Conservation (phyloP, 2,888 invertebrate genomes). For the Halictus ligatus region DNA sequence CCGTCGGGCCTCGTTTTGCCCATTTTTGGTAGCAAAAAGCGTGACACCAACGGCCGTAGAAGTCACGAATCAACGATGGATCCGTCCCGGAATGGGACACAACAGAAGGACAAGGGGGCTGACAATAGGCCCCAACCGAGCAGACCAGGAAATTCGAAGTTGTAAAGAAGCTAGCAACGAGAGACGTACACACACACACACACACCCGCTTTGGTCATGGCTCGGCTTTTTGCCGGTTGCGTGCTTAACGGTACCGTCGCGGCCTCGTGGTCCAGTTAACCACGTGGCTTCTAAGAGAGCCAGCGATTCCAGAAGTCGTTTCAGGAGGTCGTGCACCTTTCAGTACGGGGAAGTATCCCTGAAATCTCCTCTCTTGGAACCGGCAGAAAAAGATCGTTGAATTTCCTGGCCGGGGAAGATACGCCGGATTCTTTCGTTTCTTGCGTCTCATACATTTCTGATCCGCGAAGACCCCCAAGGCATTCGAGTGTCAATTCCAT, state of each 20-base stretch:
- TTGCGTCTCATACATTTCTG: not conserved
- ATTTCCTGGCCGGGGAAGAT: not conserved
- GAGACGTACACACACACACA: constrained; percentile 35
- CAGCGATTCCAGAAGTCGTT: constrained; percentile 58
- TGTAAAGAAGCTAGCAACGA: constrained; percentile 43
- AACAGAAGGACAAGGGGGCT: not conserved
- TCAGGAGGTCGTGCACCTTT: constrained; percentile 65
- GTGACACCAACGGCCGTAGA: constrained; percentile 6
- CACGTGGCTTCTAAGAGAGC: constrained; percentile 67
- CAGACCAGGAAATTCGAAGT: constrained; percentile 63
- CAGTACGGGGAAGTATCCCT: constrained; percentile 55
- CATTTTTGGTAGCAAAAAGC: not conserved
- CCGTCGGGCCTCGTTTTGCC: not conserved
- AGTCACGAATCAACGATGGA: not conserved
- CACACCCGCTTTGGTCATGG: constrained; percentile 68
- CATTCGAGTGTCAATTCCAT: not conserved
- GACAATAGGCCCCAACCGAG: constrained; percentile 23
- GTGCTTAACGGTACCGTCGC: constrained; percentile 73
- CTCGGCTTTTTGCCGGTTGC: constrained; percentile 68
- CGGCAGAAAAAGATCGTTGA: constrained; percentile 5
- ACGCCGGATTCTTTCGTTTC: not conserved
- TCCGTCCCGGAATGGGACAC: constrained; percentile 8
- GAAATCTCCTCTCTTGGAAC: constrained; percentile 18
- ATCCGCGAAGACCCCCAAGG: not conserved
- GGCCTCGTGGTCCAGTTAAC: constrained; percentile 78